A percentile compares a stretch with the other conserved stretches of the same genome.
Evolutionary conservation across 1,140 invertebrate species (phyloP).

Genomic region (Carcinoscorpius rotundicauda): DNA sequence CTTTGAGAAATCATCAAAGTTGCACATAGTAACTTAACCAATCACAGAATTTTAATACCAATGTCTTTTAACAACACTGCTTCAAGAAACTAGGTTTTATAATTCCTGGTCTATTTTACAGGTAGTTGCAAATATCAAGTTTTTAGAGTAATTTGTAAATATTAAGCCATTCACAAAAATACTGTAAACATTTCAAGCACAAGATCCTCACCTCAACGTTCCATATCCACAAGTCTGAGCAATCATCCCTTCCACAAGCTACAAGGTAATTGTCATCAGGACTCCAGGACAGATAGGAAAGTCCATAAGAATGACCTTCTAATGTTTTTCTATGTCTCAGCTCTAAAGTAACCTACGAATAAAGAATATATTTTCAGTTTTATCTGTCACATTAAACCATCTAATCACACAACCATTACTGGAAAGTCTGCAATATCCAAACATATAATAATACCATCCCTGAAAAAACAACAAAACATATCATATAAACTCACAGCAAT

Average conservation of each 20-base stretch:
- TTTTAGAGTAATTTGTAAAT: background rate
- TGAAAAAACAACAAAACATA: too few relatives aligned
- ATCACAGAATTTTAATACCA: too few relatives aligned
- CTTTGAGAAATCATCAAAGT: background rate
- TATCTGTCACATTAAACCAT: too few relatives aligned
- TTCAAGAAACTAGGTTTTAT: background rate
- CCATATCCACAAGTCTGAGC: constrained; percentile 37
- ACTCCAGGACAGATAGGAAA: constrained; percentile 30
- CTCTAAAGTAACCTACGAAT: constrained; percentile 30
- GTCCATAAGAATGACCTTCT: constrained; percentile 31
- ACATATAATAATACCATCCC: too few relatives aligned
- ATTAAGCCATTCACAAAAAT: constrained; percentile 33
- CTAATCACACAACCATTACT: too few relatives aligned
- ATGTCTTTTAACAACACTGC: too few relatives aligned
- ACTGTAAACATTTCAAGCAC: background rate
- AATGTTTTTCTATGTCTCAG: constrained; percentile 29
- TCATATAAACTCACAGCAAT: too few relatives aligned
- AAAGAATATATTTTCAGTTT: background rate
- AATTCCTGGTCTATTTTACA: background rate
- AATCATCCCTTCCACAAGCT: constrained; percentile 37
- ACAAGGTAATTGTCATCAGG: constrained; percentile 35
- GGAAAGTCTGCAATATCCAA: too few relatives aligned
- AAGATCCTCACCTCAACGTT: constrained; percentile 30
- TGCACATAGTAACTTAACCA: too few relatives aligned
- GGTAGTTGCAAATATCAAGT: background rate